A percentile compares a stretch with the other conserved stretches of the same genome.
These are phyloP conservation scores for Meiosimyza platycephala DNA, from an alignment of 2,888 invertebrate species.

Conservation along the genomic window DNA sequence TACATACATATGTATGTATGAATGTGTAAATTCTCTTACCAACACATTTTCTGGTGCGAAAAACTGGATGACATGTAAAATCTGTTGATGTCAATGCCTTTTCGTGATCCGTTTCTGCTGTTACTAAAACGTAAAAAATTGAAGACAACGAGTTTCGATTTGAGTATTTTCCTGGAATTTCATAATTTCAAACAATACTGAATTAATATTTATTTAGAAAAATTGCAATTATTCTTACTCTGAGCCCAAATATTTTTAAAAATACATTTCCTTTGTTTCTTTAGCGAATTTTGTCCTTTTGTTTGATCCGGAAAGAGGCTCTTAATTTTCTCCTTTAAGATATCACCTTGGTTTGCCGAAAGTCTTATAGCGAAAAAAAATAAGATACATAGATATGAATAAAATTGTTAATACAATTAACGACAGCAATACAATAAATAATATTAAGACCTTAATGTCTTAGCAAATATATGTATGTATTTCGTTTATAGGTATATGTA, in stretches of 20 bases:
- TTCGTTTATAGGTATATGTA: too few species aligned
- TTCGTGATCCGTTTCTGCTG: constrained; percentile 44
- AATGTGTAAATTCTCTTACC: constrained; percentile 48
- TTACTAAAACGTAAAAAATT: constrained; percentile 60
- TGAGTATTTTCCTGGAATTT: constrained; percentile 58
- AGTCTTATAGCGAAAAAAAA: constrained; percentile 44
- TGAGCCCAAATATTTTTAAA: constrained; percentile 59
- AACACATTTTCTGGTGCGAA: constrained; percentile 61
- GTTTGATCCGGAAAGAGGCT: constrained; percentile 52
- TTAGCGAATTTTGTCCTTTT: constrained; percentile 9
- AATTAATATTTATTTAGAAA: not conserved
- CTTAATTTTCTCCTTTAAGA: constrained; percentile 50
- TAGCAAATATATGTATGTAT: too few species aligned
- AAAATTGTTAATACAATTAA: not conserved
- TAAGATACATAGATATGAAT: too few species aligned
- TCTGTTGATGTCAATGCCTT: constrained; percentile 43
- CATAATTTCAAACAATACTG: not conserved
- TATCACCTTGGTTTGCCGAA: constrained; percentile 39
- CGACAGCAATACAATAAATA: too few species aligned
- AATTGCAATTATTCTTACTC: constrained; percentile 50
- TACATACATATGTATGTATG: too few species aligned
- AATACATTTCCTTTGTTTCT: constrained; percentile 43
- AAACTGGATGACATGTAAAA: constrained; percentile 59
- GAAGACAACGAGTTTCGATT: constrained; percentile 57
- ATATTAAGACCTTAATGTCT: too few species aligned